Evolutionary conservation across 2,797 vertebrate species (phyloP), one percentile per base, ranked within the genome.

Genomic region (Aeoliscus strigatus): DNA sequence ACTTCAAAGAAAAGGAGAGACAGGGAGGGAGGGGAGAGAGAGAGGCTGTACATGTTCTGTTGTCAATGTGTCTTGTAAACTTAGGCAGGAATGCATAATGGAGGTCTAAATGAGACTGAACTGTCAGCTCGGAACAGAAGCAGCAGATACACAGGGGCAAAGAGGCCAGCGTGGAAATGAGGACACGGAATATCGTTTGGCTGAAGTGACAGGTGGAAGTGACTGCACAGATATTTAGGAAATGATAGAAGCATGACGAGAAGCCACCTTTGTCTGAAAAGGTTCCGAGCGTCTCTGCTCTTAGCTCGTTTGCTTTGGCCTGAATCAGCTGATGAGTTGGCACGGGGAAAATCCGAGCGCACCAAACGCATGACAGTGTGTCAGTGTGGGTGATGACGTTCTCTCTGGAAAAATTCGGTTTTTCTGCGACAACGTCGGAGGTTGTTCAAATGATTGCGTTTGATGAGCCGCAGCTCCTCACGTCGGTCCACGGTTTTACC

Each of bases 11-110:
- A 54, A 60, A 8, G 55, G 47, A 74, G 62, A 66, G 59, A 67
- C 46, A 45, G 73, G 45, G 59, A 60, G 62, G 66, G 53, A 70
- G 42, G 27, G 56, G 45, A 12, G 53, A 23, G 41, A 41, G 52
- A 51, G 60, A 25, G 63, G 25, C 66, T 76, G 62, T 65, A 70
- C 72, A 68, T 73, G 75, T 63, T 73, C 71, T 75, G 69, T 81
- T 81, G 81, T 85, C 83, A 80, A 77, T 71, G 74, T 84, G 86
- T 87, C 80, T 79, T 80, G 81, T 81, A 84, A 82, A 81, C 65
- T 63, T 78, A 73, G 72, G 57, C 51, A 70, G 60, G 80, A 75
- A 82, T 83, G 75, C 72, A 82, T 80, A 84, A 84, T 86, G 59
- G 75, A 81, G 65, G 66, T 76, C 57, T 78, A 79, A 81, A 83